Evolutionary conservation across 2,797 vertebrate genomes (phyloP).

Genomic region (Miopithecus talapoin): DNA sequence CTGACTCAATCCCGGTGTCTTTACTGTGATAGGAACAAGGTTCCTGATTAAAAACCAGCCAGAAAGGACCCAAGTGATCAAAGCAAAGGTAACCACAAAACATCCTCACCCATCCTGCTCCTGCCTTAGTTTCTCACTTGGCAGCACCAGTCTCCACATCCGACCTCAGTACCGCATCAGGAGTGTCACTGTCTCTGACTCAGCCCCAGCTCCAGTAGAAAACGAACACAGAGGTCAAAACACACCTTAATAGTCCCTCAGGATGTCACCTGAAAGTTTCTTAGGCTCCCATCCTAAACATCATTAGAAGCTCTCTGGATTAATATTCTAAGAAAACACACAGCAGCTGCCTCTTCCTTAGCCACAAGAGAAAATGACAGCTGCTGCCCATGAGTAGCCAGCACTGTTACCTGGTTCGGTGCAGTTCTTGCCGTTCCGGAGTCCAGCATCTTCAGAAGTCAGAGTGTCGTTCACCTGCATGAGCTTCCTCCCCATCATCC

Average conservation of each 20-base stretch:
- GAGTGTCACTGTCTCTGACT: neutral
- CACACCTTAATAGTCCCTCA: neutral
- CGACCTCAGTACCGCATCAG: neutral
- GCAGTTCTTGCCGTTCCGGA: constrained; percentile 88
- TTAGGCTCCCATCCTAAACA: neutral
- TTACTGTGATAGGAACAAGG: neutral
- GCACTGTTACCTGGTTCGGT: constrained; percentile 90
- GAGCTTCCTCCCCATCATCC: constrained; percentile 87
- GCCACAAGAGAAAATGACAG: neutral
- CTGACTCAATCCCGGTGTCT: neutral
- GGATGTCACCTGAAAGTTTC: neutral
- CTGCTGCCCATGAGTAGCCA: neutral
- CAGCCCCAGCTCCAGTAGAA: neutral
- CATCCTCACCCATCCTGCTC: neutral
- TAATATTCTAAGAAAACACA: constrained; percentile 12
- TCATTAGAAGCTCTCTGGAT: neutral
- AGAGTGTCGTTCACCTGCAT: constrained; percentile 86
- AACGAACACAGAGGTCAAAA: neutral
- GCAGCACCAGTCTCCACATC: neutral
- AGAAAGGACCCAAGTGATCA: neutral
- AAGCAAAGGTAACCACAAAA: neutral
- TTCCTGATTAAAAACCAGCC: neutral
- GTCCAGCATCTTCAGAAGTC: constrained; percentile 77
- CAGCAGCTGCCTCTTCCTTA: neutral
- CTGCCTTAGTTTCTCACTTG: neutral